Evolutionary conservation across 2,888 invertebrate species (phyloP), one percentile per base, ranked within the genome.

Genomic region (Ochropacha duplaris): DNA sequence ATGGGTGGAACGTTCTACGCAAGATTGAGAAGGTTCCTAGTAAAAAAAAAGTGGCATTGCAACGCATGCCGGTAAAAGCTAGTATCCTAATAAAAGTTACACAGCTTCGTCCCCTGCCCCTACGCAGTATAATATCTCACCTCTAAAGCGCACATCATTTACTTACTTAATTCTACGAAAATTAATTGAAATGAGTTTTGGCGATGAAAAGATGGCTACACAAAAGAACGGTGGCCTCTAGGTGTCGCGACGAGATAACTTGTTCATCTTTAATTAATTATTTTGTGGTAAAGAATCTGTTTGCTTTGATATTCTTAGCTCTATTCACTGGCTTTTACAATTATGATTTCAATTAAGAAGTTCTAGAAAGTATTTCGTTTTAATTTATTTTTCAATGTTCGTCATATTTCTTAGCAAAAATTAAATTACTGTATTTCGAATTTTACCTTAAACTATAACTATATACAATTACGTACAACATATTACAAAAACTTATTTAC

Each of bases 171-270:
- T 92, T 88, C 90, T 86, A 84, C 79, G 84, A 84, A 92, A 92
- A 92, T 92, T 92, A 92, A 92, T 92, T 92, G 90, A 92, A 92
- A 92, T 92, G 92, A 92, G 92, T 90, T 92, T 86, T 87, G 87
- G 84, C 87, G 92, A 88, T 92, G 92, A 92, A 92, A 92, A 92
- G 92, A 84, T 87, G 87, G 80, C 79, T 73, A 77, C 76, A 91
- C 91, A 92, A 92, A 92, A 87, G 79, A 83, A 76, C 78, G 86
- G 82, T 83, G 78, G 87, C 84, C 88, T 87, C 83, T 90, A 92
- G 92, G 92, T 92, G 92, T 91, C 89, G 90, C 84, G 77, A 63
- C 59, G 81, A 92, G 92, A 92, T 92, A 92, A 91, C 86, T 92
- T 89, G 82, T 85, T 88, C 88, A 78, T 86, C 79, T 88, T 90